A percentile compares a stretch with the other conserved stretches of the same genome.
Evolutionary conservation across 2,113 vertebrate genomes (phyloP).

Genomic region (Carettochelys insculpta): DNA sequence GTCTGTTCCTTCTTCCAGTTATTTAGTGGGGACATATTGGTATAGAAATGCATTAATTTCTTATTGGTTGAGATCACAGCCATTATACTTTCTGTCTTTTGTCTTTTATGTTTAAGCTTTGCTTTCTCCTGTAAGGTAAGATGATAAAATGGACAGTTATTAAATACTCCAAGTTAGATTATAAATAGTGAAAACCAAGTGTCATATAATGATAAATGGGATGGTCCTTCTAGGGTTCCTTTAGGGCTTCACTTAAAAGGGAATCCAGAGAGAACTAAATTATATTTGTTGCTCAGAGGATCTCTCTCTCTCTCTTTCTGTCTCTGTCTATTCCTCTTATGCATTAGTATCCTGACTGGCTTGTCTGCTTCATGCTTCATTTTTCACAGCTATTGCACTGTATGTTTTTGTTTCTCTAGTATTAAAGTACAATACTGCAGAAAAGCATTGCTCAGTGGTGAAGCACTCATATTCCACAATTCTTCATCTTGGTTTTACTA

Average conservation of each 20-base stretch:
- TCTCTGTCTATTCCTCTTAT: not conserved
- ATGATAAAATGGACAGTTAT: not conserved
- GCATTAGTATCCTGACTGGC: not conserved
- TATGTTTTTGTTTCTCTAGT: not conserved
- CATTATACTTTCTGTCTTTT: not conserved
- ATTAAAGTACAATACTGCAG: not conserved
- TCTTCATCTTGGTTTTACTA: not conserved
- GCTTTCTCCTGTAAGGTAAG: not conserved
- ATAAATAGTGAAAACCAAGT: constrained; percentile 28
- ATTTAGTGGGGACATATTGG: not conserved
- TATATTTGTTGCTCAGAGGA: not conserved
- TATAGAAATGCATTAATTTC: not conserved
- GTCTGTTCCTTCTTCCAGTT: not conserved
- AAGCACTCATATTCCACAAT: not conserved
- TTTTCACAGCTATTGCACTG: not conserved
- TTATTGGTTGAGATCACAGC: not conserved
- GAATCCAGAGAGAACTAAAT: not conserved
- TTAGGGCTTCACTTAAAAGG: not conserved
- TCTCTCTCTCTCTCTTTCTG: not conserved
- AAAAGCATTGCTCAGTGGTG: not conserved
- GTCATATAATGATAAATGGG: constrained; percentile 9
- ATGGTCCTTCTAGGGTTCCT: not conserved
- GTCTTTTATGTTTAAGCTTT: not conserved
- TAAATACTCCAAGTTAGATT: constrained; percentile 18
- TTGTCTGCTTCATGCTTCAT: not conserved